Evolutionary conservation across 2,888 invertebrate species (phyloP), one percentile per base, ranked within the genome.

Genomic region (Aphodius sticticus): DNA sequence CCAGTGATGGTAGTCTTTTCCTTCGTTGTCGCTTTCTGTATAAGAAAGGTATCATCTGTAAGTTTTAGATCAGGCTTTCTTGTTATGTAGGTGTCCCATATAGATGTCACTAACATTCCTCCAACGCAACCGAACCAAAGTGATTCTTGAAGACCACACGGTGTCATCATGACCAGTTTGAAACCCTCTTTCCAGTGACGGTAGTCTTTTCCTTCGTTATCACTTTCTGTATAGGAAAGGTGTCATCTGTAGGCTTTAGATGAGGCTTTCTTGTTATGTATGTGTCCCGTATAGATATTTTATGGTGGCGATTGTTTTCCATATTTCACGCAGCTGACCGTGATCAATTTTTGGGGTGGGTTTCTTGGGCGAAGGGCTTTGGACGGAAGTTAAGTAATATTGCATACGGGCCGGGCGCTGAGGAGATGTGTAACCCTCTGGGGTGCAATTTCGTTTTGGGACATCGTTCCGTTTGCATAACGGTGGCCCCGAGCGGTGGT

Each of bases 371-470:
- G 74, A 12, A 37, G 36, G 74, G 26, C 26, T 26, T 74, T 74
- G 74, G 74, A 74, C n/a, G 37, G 74, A 36, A 35, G 74, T 37
- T 74, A 78, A 72, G 87, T 86, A 87, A 87, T 86, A 86, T 86
- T 86, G 87, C 74, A 74, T 74, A 53, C 53, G 53, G 53, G 53
- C 53, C 53, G 53, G 53, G 53, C 74, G 36, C 74, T 53, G 74
- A 37, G 74, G 37, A 74, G 74, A 74, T 74, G 37, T 74, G 74
- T 74, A 74, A 74, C 74, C 35, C 85, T 83, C 85, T 71, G 76
- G 84, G 82, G 85, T 83, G 86, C 86, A 82, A 87, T 89, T 86
- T 85, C 83, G 83, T 83, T 85, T 85, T 86, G 87, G 81, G 87
- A 88, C 87, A 86, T 87, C 87, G 88, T 87, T 87, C 83, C 81